A percentile compares a stretch with the other conserved stretches of the same genome.
phyloP scores from a whole-genome alignment of 2,797 vertebrate species.

The Manis javanica region DNA sequence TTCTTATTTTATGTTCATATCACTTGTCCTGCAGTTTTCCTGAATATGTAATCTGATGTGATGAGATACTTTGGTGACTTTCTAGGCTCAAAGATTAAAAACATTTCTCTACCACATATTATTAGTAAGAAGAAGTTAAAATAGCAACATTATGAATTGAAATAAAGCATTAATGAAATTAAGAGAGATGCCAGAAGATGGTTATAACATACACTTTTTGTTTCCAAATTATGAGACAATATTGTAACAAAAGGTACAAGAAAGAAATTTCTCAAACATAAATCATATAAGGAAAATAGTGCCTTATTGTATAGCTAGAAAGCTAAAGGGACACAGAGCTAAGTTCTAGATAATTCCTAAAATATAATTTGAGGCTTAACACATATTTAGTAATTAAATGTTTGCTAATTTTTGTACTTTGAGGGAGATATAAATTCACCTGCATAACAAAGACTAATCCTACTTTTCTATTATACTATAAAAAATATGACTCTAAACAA shows the following conservation, averaged over 20 bases:
- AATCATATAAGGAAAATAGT: not conserved
- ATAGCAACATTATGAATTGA: not conserved
- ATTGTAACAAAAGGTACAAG: not conserved
- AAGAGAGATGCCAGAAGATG: not conserved
- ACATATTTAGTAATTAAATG: not conserved
- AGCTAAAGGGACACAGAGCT: not conserved
- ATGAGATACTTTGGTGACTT: not conserved
- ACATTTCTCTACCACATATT: not conserved
- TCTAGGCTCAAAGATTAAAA: not conserved
- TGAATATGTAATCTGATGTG: not conserved
- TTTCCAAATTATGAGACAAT: constrained; percentile 18
- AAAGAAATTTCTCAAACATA: not conserved
- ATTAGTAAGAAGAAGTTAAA: not conserved
- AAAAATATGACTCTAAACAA: not conserved
- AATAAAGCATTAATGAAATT: not conserved
- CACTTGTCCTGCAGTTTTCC: constrained; percentile 35
- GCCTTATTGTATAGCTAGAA: not conserved
- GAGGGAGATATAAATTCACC: not conserved
- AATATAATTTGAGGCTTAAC: not conserved
- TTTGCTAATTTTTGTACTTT: not conserved
- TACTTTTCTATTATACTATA: not conserved
- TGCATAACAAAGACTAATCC: not conserved
- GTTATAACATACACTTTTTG: not conserved
- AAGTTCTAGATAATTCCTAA: not conserved
- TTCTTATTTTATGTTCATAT: not conserved